Conservation (phyloP, 30 jellyfish, hydroid and myxozoan species). For the Turritopsis rubra region DNA sequence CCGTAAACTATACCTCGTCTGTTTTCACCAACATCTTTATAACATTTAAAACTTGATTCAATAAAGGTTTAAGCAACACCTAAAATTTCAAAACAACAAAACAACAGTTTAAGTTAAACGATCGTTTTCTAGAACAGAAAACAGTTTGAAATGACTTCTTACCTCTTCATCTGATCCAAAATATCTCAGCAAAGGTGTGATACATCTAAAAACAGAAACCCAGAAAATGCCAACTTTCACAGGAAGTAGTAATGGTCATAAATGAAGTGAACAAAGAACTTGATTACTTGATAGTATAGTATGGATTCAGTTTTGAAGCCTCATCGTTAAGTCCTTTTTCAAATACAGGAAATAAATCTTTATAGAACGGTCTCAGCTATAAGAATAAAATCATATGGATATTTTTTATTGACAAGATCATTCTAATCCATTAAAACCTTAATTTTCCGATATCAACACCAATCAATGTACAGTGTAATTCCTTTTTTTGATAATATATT, state of each 20-base stretch:
- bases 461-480: too few relatives aligned
- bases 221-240: background rate
- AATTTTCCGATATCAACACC: too few relatives aligned
- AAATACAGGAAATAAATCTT: conserved; percentile 66
- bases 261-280: background rate
- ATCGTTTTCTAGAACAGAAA: too few relatives aligned
- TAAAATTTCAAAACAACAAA: background rate
- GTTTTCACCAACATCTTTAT: conserved; percentile 41
- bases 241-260: background rate
- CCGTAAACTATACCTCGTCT: conserved; percentile 87
- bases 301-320: conserved; percentile 35
- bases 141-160: background rate
- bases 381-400: background rate
- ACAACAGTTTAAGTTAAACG: too few relatives aligned
- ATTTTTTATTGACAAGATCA: background rate
- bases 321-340: conserved; percentile 43
- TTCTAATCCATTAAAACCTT: background rate
- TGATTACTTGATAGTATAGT: conserved; percentile 52
- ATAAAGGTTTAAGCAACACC: conserved; percentile 58
- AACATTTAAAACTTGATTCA: conserved; percentile 53
- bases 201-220: conserved; percentile 37
- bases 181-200: conserved; percentile 27
- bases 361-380: conserved; percentile 67
- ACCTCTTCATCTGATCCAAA: conserved; percentile 59
- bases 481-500: too few relatives aligned